Conservation (phyloP, 2,113 vertebrate genomes). For the Probosciger aterrimus region DNA sequence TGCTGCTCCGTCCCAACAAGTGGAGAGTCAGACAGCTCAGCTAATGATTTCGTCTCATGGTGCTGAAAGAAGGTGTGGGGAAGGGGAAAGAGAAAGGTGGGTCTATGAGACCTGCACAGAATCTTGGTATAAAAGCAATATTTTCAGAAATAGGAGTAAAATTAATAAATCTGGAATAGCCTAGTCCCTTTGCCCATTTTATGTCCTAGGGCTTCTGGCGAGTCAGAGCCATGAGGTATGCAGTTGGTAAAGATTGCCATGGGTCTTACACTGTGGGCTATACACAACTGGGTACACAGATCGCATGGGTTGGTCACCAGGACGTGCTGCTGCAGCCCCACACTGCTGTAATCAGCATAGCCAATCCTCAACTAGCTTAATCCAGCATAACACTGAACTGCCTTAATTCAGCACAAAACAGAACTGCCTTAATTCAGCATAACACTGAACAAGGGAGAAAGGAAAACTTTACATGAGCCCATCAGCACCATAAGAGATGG, state of each 20-base stretch:
- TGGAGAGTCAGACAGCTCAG: not conserved
- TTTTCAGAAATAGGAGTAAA: not conserved
- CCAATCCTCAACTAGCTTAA: not conserved
- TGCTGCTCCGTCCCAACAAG: not conserved
- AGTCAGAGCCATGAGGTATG: not conserved
- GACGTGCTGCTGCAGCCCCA: not conserved
- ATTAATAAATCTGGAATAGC: not conserved
- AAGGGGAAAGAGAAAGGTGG: not conserved
- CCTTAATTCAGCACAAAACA: not conserved
- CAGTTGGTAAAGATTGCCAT: not conserved
- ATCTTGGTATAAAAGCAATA: not conserved
- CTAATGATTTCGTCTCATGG: not conserved
- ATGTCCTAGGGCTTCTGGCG: not conserved
- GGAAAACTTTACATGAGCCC: not conserved
- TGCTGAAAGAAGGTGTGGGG: not conserved
- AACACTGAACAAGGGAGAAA: not conserved
- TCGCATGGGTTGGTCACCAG: rapidly evolving
- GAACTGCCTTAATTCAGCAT: not conserved
- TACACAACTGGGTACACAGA: not conserved
- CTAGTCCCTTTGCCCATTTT: not conserved
- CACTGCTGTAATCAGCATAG: not conserved
- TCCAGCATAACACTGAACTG: no score
- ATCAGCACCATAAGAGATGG: no score
- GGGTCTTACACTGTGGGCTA: not conserved
- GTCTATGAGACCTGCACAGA: not conserved